Evolutionary conservation across 2,888 invertebrate species (phyloP).

Genomic region (Sinotaia quadrata): DNA sequence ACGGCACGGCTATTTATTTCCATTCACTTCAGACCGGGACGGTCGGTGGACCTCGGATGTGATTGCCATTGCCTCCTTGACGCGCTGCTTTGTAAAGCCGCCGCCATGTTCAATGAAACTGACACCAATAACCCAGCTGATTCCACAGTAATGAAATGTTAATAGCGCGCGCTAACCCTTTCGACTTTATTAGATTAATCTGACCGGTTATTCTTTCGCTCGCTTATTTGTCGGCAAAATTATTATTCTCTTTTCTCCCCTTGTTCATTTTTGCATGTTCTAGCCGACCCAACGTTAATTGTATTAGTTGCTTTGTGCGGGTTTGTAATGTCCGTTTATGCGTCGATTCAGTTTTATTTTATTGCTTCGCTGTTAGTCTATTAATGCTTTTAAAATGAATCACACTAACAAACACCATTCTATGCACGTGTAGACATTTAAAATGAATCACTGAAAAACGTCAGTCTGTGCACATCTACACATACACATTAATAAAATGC

Average conservation of each 20-base stretch:
- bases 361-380: too few relatives aligned
- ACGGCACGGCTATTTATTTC: conserved; percentile 14
- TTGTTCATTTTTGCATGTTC: not conserved
- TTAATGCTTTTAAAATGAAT: too few relatives aligned
- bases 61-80: conserved; percentile 18
- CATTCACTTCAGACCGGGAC: conserved; percentile 2
- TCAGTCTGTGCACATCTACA: too few relatives aligned
- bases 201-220: not conserved
- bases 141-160: conserved; percentile 27
- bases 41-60: not conserved
- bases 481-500: too few relatives aligned
- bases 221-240: not conserved
- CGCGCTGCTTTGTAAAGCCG: not conserved
- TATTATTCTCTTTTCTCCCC: not conserved
- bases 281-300: too few relatives aligned
- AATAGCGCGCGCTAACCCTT: conserved; percentile 17
- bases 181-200: conserved; percentile 25
- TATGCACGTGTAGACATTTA: too few relatives aligned
- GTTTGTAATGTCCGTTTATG: too few relatives aligned
- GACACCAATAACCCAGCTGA: conserved; percentile 24
- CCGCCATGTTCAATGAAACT: conserved; percentile 7
- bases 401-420: too few relatives aligned
- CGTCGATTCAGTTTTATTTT: too few relatives aligned
- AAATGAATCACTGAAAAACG: too few relatives aligned
- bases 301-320: too few relatives aligned